A percentile compares a stretch with the other conserved stretches of the same genome.
Evolutionary conservation across 2,888 invertebrate genomes (phyloP).

Genomic region (Scelioninae gen. 1): DNA sequence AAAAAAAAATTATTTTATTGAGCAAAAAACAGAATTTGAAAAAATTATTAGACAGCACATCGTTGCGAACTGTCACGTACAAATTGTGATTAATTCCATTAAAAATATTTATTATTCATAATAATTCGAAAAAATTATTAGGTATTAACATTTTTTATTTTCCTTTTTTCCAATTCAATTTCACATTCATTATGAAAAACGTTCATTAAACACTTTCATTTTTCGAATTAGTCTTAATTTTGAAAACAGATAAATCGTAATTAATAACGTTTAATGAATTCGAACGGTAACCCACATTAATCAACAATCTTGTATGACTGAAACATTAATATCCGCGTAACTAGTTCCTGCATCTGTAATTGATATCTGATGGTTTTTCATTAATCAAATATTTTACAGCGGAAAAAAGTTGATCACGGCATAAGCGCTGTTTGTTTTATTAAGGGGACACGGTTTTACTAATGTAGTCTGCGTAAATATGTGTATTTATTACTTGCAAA

Average conservation of each 20-base stretch:
- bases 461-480: slow-evolving; percentile 51
- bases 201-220: too few species aligned
- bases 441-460: slow-evolving; percentile 32
- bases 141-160: too few species aligned
- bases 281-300: background rate
- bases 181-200: too few species aligned
- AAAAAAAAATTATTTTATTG: too few species aligned
- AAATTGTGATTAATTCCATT: too few species aligned
- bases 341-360: slow-evolving; percentile 1
- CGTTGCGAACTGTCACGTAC: too few species aligned
- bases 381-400: slow-evolving; percentile 23
- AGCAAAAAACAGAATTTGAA: too few species aligned
- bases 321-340: background rate
- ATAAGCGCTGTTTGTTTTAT: slow-evolving; percentile 23
- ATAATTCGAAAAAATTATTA: too few species aligned
- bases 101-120: too few species aligned
- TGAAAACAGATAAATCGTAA: slow-evolving; percentile 8
- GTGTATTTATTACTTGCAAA: slow-evolving; percentile 55
- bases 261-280: slow-evolving; percentile 23
- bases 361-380: slow-evolving; percentile 14
- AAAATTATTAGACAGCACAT: too few species aligned
- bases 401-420: slow-evolving; percentile 18
- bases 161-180: too few species aligned
- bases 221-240: background rate
- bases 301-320: slow-evolving; percentile 6